Percentiles rank a stretch among this genome's conserved stretches.
Evolutionary conservation across 2,797 vertebrate genomes (phyloP).

Genomic region (Liparis tanakae): DNA sequence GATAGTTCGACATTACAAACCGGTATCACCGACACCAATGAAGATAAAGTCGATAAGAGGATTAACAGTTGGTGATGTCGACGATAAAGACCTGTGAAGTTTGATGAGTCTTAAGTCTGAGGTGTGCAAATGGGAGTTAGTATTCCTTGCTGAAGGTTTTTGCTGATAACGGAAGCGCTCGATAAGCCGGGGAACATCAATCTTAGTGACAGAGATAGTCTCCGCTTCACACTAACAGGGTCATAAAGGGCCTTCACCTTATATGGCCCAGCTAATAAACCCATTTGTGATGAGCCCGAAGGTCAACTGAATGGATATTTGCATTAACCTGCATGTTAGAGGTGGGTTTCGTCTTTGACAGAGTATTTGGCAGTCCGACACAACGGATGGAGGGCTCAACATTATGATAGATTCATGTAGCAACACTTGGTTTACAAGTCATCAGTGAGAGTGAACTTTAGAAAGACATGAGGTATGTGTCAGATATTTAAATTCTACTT

Average conservation of each 20-base stretch:
- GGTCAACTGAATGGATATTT: constrained; percentile 72
- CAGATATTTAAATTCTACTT: constrained; percentile 52
- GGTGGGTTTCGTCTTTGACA: constrained; percentile 20
- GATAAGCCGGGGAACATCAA: constrained; percentile 80
- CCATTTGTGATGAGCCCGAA: constrained; percentile 84
- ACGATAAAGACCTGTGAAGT: constrained; percentile 49
- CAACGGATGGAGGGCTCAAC: constrained; percentile 21
- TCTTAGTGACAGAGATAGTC: constrained; percentile 78
- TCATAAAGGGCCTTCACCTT: constrained; percentile 78
- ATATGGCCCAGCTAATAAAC: constrained; percentile 84
- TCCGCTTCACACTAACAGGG: constrained; percentile 72
- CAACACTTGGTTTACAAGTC: constrained; percentile 11
- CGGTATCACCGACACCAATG: constrained; percentile 48
- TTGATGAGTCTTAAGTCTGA: constrained; percentile 60
- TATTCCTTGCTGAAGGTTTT: constrained; percentile 71
- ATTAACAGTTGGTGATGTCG: constrained; percentile 49
- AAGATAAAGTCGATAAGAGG: constrained; percentile 54
- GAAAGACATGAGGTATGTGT: constrained; percentile 35
- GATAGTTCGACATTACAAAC: constrained; percentile 50
- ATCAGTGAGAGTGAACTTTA: constrained; percentile 44
- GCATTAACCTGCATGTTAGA: constrained; percentile 53
- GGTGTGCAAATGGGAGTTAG: constrained; percentile 64
- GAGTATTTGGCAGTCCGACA: constrained; percentile 4
- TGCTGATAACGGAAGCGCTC: constrained; percentile 75
- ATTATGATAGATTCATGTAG: neutral